These are phyloP conservation scores for Peromyscus melanophrys DNA, from an alignment of 2,797 vertebrate genomes.

Conservation along the genomic window DNA sequence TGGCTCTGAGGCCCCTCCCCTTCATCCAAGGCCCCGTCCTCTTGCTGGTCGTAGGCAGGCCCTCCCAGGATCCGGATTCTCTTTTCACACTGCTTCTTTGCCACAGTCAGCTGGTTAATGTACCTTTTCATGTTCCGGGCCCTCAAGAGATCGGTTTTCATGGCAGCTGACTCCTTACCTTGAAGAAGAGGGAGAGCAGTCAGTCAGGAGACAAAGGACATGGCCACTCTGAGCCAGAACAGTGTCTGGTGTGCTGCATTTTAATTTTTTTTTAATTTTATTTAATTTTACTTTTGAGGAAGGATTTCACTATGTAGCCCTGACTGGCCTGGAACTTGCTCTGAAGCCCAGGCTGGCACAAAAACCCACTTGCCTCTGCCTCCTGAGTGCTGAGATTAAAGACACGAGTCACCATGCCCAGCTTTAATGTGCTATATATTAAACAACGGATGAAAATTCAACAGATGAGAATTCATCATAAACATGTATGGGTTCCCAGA, in stretches of 20 bases:
- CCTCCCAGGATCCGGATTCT: slow-evolving; percentile 96
- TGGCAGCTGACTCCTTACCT: slow-evolving; percentile 97
- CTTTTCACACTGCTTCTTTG: slow-evolving; percentile 99
- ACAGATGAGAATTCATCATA: not conserved
- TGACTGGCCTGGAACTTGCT: not conserved
- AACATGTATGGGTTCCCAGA: not conserved
- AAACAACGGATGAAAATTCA: not conserved
- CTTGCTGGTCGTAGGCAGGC: slow-evolving; percentile 95
- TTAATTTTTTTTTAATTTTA: not conserved
- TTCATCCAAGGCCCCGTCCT: slow-evolving; percentile 93
- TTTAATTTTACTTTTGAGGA: not conserved
- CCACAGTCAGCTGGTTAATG: slow-evolving; percentile 98
- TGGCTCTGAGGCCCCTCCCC: slow-evolving; percentile 94
- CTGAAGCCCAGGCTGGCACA: not conserved
- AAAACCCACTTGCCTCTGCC: not conserved
- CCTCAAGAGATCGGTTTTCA: slow-evolving; percentile 98
- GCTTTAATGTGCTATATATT: not conserved
- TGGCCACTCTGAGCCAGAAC: not conserved
- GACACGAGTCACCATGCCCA: too few relatives aligned
- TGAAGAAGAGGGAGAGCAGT: slow-evolving; percentile 90
- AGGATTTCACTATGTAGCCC: not conserved
- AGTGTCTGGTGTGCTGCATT: not conserved
- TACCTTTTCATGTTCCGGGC: slow-evolving; percentile 99
- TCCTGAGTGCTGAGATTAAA: not conserved
- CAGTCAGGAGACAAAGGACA: not conserved